Conservation (phyloP, 2,113 vertebrate genomes). For the Poicephalus meyeri region DNA sequence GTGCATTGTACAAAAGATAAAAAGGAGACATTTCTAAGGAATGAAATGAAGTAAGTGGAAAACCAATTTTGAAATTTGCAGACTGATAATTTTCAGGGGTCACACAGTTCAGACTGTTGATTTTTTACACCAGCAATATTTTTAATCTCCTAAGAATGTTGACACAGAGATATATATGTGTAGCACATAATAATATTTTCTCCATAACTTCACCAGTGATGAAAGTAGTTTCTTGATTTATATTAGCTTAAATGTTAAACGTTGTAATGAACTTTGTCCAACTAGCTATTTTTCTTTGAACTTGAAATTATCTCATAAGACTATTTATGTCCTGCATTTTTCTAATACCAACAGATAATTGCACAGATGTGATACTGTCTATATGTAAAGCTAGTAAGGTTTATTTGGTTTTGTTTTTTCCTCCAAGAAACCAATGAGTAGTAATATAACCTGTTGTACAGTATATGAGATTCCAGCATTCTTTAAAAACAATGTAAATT, state of each 20-base stretch:
- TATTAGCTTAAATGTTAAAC: not conserved
- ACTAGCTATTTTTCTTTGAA: not conserved
- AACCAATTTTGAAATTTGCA: not conserved
- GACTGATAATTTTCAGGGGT: not conserved
- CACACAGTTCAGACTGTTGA: not conserved
- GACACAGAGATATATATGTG: not conserved
- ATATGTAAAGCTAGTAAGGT: not conserved
- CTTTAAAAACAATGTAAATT: not conserved
- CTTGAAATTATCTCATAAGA: not conserved
- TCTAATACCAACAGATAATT: not conserved
- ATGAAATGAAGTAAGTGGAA: not conserved
- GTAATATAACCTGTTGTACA: not conserved
- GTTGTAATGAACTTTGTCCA: not conserved
- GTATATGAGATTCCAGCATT: not conserved
- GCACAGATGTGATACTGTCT: not conserved
- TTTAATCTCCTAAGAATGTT: not conserved
- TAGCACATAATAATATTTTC: not conserved
- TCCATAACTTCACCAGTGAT: not conserved
- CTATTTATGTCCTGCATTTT: not conserved
- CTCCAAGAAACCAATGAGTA: not conserved
- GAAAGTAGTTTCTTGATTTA: not conserved
- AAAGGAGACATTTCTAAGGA: not conserved
- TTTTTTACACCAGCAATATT: not conserved
- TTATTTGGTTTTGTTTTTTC: not conserved
- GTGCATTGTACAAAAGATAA: not conserved